Evolutionary conservation across 37 sponge, comb jelly and placozoan genomes (phyloP).

Genomic region (Crambe crambe): DNA sequence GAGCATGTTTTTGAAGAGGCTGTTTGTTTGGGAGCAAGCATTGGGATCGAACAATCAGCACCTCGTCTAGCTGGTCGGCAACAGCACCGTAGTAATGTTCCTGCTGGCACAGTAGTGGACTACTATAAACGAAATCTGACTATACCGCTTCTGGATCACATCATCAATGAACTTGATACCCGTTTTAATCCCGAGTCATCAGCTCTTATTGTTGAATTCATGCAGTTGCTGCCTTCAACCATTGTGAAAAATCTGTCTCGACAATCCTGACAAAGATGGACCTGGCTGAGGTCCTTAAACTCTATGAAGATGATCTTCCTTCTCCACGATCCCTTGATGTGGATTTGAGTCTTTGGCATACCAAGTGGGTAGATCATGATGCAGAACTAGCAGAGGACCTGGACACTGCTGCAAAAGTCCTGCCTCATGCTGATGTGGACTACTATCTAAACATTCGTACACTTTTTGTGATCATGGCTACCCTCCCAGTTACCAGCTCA

Average conservation of each 20-base stretch:
- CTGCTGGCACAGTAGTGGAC: conserved; percentile 17
- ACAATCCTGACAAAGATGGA: neutral
- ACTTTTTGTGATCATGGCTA: conserved; percentile 36
- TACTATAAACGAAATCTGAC: conserved; percentile 36
- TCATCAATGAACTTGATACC: conserved; percentile 38
- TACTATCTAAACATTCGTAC: conserved; percentile 54
- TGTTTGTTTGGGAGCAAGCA: conserved; percentile 9
- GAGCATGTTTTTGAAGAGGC: conserved; percentile 24
- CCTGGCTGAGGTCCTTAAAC: conserved; percentile 16
- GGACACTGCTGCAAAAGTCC: conserved; percentile 33
- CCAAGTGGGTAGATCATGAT: conserved; percentile 18
- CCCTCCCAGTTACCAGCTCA: conserved; percentile 66
- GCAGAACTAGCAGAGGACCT: conserved; percentile 14
- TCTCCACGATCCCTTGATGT: conserved; percentile 29
- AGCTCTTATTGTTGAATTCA: conserved; percentile 31
- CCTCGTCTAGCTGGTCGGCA: no score
- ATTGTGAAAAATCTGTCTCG: neutral
- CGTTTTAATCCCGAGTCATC: conserved; percentile 36
- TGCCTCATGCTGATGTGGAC: conserved; percentile 39
- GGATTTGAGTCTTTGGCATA: conserved; percentile 48
- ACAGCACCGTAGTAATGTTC: conserved; percentile 30
- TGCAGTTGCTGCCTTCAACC: conserved; percentile 42
- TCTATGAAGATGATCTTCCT: conserved; percentile 42
- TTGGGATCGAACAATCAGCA: conserved; percentile 43
- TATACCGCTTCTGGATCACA: conserved; percentile 63